Percentiles rank a stretch among this genome's conserved stretches.
phyloP scores from a whole-genome alignment of 2,113 vertebrate genomes.

The Osmerus mordax region DNA sequence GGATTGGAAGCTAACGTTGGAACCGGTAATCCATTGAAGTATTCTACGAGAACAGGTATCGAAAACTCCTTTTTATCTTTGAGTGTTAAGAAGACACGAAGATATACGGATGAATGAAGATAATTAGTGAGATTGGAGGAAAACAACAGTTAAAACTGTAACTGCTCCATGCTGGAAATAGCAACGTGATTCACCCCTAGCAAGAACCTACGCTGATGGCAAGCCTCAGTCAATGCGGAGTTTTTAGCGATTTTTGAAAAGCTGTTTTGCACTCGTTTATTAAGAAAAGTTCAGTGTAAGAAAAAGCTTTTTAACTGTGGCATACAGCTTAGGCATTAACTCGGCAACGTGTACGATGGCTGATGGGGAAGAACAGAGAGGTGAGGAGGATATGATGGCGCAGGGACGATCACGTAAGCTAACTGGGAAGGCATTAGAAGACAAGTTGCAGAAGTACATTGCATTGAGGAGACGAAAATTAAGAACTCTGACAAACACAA shows the following conservation, averaged over 20 bases:
- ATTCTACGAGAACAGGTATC: no score
- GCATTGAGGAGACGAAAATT: conserved; percentile 6
- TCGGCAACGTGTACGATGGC: no score
- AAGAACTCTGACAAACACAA: background rate
- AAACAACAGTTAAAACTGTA: background rate
- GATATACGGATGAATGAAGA: no score
- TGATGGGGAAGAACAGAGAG: background rate
- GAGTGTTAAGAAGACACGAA: no score
- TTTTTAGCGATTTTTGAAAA: background rate
- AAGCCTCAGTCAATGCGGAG: background rate
- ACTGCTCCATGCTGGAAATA: background rate
- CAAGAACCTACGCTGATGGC: no score
- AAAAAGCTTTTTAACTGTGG: background rate
- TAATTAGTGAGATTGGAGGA: no score
- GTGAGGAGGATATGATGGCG: background rate
- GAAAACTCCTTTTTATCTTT: no score
- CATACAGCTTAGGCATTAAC: background rate
- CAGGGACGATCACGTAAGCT: conserved; percentile 4
- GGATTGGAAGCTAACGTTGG: no score
- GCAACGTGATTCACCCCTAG: no score
- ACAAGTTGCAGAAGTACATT: conserved; percentile 7
- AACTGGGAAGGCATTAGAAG: conserved; percentile 7
- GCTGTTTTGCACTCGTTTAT: background rate
- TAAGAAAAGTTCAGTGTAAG: background rate
- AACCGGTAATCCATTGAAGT: no score